Percentiles rank a stretch among this genome's conserved stretches.
Evolutionary conservation across 2,888 invertebrate species (phyloP).

Genomic region (Campaea margaritaria): DNA sequence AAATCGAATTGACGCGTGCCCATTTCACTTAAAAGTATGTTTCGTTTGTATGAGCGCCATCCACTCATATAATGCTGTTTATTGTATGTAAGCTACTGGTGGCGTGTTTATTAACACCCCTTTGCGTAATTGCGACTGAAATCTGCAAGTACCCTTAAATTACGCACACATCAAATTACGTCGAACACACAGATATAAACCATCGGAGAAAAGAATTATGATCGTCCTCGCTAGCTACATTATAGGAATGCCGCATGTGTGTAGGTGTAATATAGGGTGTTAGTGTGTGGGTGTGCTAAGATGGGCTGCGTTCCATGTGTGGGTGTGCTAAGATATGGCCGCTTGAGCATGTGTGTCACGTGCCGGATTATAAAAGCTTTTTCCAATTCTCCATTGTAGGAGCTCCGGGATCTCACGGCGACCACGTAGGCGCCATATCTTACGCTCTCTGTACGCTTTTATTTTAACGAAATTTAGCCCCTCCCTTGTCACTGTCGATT

Average conservation of each 20-base stretch:
- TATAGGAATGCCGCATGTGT: constrained; percentile 14
- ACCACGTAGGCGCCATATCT: constrained; percentile 85
- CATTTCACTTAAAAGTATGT: no score
- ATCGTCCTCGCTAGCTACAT: constrained; percentile 33
- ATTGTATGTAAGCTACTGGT: background rate
- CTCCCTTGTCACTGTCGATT: constrained; percentile 80
- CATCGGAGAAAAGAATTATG: constrained; percentile 62
- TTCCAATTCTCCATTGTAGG: constrained; percentile 84
- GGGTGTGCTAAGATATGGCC: constrained; percentile 57
- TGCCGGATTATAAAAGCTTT: constrained; percentile 85
- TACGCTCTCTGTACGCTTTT: constrained; percentile 81
- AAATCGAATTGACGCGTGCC: no score
- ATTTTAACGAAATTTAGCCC: constrained; percentile 84
- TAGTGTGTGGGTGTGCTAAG: constrained; percentile 54
- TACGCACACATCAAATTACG: constrained; percentile 34
- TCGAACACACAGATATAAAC: constrained; percentile 51
- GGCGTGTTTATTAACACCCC: no score
- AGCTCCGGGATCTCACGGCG: constrained; percentile 75
- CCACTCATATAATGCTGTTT: no score
- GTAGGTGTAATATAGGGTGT: constrained; percentile 64
- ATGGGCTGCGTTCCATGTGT: constrained; percentile 72
- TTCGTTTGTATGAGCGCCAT: no score
- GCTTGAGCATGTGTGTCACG: constrained; percentile 82
- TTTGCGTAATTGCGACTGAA: no score
- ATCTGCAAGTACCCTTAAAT: background rate